A percentile compares a stretch with the other conserved stretches of the same genome.
Conservation (phyloP, 2,797 vertebrate genomes). For the Gymnopithys bicolor region DNA sequence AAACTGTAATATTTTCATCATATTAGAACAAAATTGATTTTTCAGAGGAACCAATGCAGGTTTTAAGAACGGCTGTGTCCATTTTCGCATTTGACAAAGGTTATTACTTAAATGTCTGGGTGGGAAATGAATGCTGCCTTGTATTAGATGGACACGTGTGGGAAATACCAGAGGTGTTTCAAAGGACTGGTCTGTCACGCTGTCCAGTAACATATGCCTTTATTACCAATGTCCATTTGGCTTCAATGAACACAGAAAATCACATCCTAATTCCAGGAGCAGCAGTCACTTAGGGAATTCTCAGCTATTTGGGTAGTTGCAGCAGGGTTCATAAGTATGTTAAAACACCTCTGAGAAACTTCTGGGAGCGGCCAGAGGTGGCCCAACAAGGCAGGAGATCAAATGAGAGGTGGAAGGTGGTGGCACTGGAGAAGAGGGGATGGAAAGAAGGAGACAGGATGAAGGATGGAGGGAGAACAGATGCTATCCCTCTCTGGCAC, state of each 20-base stretch:
- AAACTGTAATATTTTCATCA: background rate
- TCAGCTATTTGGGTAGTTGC: background rate
- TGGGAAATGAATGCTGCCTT: background rate
- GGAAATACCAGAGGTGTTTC: background rate
- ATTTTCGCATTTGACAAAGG: background rate
- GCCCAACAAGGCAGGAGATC: background rate
- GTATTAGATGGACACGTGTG: background rate
- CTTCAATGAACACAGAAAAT: background rate
- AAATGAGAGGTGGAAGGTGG: background rate
- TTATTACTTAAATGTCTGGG: background rate
- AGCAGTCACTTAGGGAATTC: background rate
- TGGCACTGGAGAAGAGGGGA: background rate
- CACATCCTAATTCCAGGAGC: background rate
- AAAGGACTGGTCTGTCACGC: background rate
- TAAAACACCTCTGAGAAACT: background rate
- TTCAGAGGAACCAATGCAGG: background rate
- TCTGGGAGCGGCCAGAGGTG: background rate
- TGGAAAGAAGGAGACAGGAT: background rate
- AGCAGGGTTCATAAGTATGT: background rate
- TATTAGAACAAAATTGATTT: background rate
- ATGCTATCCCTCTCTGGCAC: background rate
- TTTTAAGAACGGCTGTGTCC: background rate
- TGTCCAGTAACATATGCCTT: fast-evolving
- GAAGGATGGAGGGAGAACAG: background rate
- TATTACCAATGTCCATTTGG: background rate